phyloP scores from a whole-genome alignment of 2,797 vertebrate species.

The Botia kubotai region DNA sequence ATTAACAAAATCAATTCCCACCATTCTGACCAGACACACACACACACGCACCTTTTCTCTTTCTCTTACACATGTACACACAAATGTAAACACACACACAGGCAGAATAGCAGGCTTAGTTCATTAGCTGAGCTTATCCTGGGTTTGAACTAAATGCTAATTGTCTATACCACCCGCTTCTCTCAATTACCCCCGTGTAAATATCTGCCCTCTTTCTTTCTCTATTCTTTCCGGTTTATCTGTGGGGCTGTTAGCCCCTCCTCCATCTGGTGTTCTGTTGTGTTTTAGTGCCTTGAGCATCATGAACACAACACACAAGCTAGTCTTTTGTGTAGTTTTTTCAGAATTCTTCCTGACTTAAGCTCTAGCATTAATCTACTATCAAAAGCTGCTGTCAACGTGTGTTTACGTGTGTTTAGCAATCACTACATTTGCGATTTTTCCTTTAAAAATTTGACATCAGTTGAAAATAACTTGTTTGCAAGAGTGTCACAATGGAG shows the following conservation, averaged over 20 bases:
- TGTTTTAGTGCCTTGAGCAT: conserved; percentile 49
- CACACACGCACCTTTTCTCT: conserved; percentile 32
- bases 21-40: conserved; percentile 71
- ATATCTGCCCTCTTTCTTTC: conserved; percentile 56
- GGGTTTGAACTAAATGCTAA: conserved; percentile 60
- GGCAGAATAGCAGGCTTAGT: conserved; percentile 25
- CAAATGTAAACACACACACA: conserved; percentile 17
- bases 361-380: neutral
- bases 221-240: conserved; percentile 51
- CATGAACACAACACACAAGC: conserved; percentile 35
- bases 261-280: conserved; percentile 43
- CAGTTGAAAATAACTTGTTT: neutral
- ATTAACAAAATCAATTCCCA: conserved; percentile 97
- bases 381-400: conserved; percentile 1
- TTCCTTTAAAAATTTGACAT: neutral
- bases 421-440: neutral
- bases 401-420: too few relatives aligned
- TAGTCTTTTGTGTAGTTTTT: conserved; percentile 22
- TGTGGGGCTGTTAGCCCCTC: conserved; percentile 41
- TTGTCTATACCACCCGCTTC: conserved; percentile 57
- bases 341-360: conserved; percentile 5
- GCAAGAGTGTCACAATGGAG: too few relatives aligned
- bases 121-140: conserved; percentile 60
- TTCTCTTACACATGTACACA: conserved; percentile 30
- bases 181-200: conserved; percentile 63